Percentiles rank a stretch among this genome's conserved stretches.
phyloP scores from a whole-genome alignment of 2,797 vertebrate species.

The Bovichtus diacanthus region DNA sequence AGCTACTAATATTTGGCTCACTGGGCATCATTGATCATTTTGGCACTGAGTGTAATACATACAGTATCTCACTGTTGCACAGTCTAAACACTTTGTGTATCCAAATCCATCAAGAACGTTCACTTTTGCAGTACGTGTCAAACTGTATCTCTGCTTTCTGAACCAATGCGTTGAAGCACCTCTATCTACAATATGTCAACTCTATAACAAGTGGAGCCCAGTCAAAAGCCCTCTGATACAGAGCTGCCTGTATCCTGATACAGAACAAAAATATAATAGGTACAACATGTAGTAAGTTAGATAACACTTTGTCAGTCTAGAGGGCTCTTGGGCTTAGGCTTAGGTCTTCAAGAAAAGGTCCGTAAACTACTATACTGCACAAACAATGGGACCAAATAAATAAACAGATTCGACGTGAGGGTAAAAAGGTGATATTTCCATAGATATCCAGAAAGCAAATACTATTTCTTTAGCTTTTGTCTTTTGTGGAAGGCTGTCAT shows the following conservation, averaged over 20 bases:
- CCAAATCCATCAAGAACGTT: not conserved
- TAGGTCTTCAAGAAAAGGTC: slow-evolving; percentile 21
- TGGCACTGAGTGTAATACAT: slow-evolving; percentile 38
- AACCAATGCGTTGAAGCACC: not conserved
- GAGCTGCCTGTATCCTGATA: slow-evolving; percentile 61
- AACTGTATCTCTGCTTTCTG: not conserved
- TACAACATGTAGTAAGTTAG: slow-evolving; percentile 7
- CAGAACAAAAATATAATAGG: slow-evolving; percentile 55
- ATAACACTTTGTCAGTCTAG: slow-evolving; percentile 17
- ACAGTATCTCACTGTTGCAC: slow-evolving; percentile 13
- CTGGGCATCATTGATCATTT: slow-evolving; percentile 36
- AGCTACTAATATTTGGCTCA: slow-evolving; percentile 56
- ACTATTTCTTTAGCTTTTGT: not conserved
- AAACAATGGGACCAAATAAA: slow-evolving; percentile 23
- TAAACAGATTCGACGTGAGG: not conserved
- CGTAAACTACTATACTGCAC: slow-evolving; percentile 19
- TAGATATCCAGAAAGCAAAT: not conserved
- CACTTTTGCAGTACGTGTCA: not conserved
- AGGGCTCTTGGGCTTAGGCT: slow-evolving; percentile 24
- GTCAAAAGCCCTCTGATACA: slow-evolving; percentile 56
- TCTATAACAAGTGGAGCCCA: slow-evolving; percentile 38
- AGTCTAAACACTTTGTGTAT: not conserved
- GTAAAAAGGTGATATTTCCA: not conserved
- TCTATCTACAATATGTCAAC: slow-evolving; percentile 8
- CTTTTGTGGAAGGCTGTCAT: not conserved